Base-by-base conservation (phyloP, 2,888 invertebrate species). In the Disparrhopalites patrizii region DNA sequence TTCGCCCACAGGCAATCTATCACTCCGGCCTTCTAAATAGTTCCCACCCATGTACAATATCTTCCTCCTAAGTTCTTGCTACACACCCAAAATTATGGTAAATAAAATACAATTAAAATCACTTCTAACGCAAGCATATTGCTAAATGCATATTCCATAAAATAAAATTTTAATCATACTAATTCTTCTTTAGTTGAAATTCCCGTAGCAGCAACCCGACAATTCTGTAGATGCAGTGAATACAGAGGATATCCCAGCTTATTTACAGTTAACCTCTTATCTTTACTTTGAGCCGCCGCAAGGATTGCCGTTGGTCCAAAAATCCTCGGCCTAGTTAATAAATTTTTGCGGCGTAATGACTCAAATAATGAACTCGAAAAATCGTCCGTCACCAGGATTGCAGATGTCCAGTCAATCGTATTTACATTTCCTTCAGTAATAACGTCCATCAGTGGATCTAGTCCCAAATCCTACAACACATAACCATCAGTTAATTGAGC, bases 1-100 rank as follows among this genome's bases (percentile, higher is more conserved):
- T 15, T 55, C 64, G 8, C 27, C 28, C 5, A n/a, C 25, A 7
- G 50, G 31, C n/a, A 47, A 18, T 3, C 61, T 27, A 7, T 56
- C 63, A 33, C 64, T 47, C 18, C 56, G 20, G 23, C 70, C 66
- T 27, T 75, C 75, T 4, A 72, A 28, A 62, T 68, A 75, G 8
- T 58, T 66, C 18, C 75, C 75, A 40, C 71, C 75, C 73, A 75
- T 70, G 61, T 73, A 73, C n/a, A 73, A 40, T 51, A 75, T 73
- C 18, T 67, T 68, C 30, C 72, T 56, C 38, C 73, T 60, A 23
- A 73, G 54, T 18, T 74, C 72, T 55, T 67, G 68, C 74, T 74
- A 56, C 2, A 67, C 65, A 20, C 20, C 31, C 7, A 43, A 28
- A 36, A 38, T 13, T 30, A 31, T 25, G 10, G 15, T 25, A 51